Base-by-base conservation (phyloP, 1,140 invertebrate genomes). In the Wasmannia auropunctata region DNA sequence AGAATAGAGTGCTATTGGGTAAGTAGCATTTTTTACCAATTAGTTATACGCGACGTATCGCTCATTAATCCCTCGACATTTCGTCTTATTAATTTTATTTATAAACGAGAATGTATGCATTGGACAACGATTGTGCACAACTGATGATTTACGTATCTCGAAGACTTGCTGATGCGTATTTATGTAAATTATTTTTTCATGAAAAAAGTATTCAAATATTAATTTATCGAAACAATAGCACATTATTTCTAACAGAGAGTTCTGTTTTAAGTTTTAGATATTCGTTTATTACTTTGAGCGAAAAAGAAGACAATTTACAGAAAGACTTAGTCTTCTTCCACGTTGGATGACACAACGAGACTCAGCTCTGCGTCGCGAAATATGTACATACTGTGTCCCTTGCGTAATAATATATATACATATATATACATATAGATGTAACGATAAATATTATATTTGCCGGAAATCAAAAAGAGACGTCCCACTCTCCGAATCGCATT, bases 1-100 rank as follows among this genome's bases (percentile, higher is more conserved):
- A 88, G 75, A 81, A 70, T 89, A 88, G 79, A 79, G n/a, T 22
- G 63, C 77, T 86, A 88, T 34, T 86, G 46, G 46, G 40, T 79
- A 74, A 56, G 28, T 75, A 88, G 51, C 34, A 22, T 79, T 43
- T 31, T 62, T 56, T n/a, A n/a, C 11, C 19, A 69, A 65, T 79
- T 51, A 85, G 6, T 28, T 28, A 25, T 43, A 37, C 10, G 49
- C 22, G 40, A 86, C 22, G 51, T 81, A 43, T 40, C 81, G 54
- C 46, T 88, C 34, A 31, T 85, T 34, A n/a, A 51, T 37, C 7
- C 14, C 79, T 79, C 65, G 56, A 72, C 10, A 60, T 75, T 72
- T 63, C 11, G 31, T 86, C 56, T 75, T n/a, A 16, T 46, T 65
- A 37, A 58, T 81, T 65, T 86, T 56, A 74, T 72, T 86, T 56